Conservation (phyloP, 2,113 vertebrate species). For the Sander lucioperca region DNA sequence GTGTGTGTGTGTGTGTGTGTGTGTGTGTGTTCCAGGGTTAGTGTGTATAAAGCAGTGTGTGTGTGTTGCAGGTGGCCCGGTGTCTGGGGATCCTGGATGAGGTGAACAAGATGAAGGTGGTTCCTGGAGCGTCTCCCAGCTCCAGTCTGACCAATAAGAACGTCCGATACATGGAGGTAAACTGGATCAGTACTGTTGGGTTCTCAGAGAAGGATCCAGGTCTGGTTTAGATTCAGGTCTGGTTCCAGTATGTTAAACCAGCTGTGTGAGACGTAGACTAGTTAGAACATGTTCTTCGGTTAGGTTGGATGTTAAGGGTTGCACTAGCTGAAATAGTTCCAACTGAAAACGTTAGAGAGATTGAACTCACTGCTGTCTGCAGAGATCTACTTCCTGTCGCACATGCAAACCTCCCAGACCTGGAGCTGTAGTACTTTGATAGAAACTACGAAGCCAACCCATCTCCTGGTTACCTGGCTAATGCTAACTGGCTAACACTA, state of each 20-base stretch:
- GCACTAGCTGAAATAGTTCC: too few species aligned
- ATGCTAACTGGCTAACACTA: not conserved
- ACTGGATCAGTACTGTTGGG: not conserved
- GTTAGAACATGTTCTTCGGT: too few species aligned
- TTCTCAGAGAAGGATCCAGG: not conserved
- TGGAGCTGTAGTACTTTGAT: not conserved
- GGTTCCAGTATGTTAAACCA: too few species aligned
- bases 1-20: too few species aligned
- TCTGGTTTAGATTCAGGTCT: not conserved
- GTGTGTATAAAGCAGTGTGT: too few species aligned
- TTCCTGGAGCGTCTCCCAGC: constrained; percentile 67
- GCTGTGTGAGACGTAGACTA: too few species aligned
- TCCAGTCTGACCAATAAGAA: constrained; percentile 75
- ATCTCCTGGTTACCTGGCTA: too few species aligned
- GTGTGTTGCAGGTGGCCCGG: constrained; percentile 76
- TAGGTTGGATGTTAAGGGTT: too few species aligned
- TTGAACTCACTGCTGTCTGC: too few species aligned
- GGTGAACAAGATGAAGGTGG: constrained; percentile 79
- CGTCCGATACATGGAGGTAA: constrained; percentile 82
- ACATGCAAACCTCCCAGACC: not conserved
- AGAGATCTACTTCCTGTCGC: not conserved
- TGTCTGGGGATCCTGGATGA: constrained; percentile 84
- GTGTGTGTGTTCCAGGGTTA: too few species aligned
- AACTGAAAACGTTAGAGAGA: too few species aligned
- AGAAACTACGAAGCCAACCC: not conserved